Evolutionary conservation across 2,888 invertebrate species (phyloP), one percentile per base, ranked within the genome.

Genomic region (Xylocampa areola): DNA sequence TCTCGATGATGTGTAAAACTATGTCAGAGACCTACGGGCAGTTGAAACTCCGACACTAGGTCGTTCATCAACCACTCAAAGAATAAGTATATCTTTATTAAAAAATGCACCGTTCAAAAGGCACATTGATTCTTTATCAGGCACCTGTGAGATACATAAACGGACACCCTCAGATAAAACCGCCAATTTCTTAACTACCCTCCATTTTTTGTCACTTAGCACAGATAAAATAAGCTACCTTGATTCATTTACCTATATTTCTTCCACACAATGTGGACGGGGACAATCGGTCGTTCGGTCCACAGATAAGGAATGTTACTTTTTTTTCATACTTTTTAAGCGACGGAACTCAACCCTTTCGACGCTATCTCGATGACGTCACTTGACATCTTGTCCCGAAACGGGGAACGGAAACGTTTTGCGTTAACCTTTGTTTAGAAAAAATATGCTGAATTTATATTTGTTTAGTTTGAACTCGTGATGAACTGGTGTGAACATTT

Each of bases 261-360:
- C 54, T 63, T 59, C 37, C 48, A 55, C 30, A 72, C 70, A 68
- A 68, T 73, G 51, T 68, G 52, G 60, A 37, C 53, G 35, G 47
- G 58, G 59, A 67, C 73, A 75, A 72, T 69, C 65, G 63, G 33
- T 58, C 66, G 67, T 62, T 66, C 71, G 54, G 52, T 61, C 61
- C 67, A 43, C 70, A 86, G 91, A 91, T 91, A 91, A 90, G 84
- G 76, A 77, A 66, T 75, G 64, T 77, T 41, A n/a, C n/a, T 82
- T 84, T 86, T 68, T 73, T 74, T 75, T 68, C 67, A 67, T 67
- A 60, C 61, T 80, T 84, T 85, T 86, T 87, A 82, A 80, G 75
- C 77, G 73, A 73, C 87, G 87, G 86, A 86, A 89, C 85, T 88
- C 88, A 90, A 91, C 91, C 92, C 92, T 90, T 90, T 85, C 85